These are phyloP conservation scores for Pseudochirops cupreus DNA, from an alignment of 2,797 vertebrate species.

Conservation along the genomic window DNA sequence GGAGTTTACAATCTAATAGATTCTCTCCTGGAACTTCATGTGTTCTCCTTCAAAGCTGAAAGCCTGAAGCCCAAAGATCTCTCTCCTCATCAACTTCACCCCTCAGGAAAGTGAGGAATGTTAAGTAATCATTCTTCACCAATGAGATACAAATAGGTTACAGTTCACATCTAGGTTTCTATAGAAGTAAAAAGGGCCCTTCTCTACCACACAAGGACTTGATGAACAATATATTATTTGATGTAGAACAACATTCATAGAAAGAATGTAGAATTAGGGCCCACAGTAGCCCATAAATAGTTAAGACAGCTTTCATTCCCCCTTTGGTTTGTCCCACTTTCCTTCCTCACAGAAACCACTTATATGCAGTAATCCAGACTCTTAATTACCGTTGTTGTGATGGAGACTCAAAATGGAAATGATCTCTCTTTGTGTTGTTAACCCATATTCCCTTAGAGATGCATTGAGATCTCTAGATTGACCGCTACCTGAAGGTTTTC, in stretches of 20 bases:
- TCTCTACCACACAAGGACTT: background rate
- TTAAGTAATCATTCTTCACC: background rate
- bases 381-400: background rate
- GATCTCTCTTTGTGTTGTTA: background rate
- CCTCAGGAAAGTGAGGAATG: background rate
- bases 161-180: background rate
- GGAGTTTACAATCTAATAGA: background rate
- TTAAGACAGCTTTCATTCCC: background rate
- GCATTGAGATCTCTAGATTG: background rate
- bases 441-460: background rate
- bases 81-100: background rate
- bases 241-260: background rate
- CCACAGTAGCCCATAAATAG: background rate
- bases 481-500: background rate
- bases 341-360: background rate
- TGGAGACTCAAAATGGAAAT: background rate
- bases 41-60: background rate
- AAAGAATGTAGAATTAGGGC: background rate
- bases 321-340: background rate
- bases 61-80: background rate
- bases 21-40: background rate
- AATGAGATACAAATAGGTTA: background rate
- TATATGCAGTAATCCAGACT: background rate
- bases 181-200: background rate
- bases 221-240: background rate